phyloP scores from a whole-genome alignment of 2,888 invertebrate species.

The Axea sp. region DNA sequence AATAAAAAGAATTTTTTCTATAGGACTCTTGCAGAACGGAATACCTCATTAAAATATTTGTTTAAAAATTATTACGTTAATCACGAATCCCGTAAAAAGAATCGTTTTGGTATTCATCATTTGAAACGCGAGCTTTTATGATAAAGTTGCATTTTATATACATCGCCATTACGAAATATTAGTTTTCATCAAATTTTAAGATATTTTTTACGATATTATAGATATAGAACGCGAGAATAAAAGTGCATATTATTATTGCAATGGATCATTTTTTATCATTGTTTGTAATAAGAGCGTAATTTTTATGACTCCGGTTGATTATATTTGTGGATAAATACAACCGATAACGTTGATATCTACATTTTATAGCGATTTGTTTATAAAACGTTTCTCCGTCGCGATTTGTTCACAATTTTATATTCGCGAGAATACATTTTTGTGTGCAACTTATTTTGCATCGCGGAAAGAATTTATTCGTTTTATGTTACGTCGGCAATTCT shows the following conservation, averaged over 20 bases:
- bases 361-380: conserved; percentile 39
- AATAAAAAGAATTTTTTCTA: no score
- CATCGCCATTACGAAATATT: conserved; percentile 30
- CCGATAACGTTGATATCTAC: conserved; percentile 27
- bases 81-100: neutral
- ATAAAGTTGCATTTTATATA: conserved; percentile 9
- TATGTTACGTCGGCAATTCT: neutral
- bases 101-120: conserved; percentile 3
- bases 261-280: conserved; percentile 45
- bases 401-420: conserved; percentile 29
- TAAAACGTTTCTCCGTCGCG: conserved; percentile 16
- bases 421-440: conserved; percentile 10
- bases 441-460: conserved; percentile 9
- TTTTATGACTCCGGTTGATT: conserved; percentile 41
- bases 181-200: conserved; percentile 48
- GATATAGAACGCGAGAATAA: conserved; percentile 21
- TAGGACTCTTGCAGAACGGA: no score
- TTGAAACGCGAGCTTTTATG: conserved; percentile 6
- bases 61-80: no score
- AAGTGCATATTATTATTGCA: conserved; percentile 31
- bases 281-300: conserved; percentile 36
- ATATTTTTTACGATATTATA: conserved; percentile 35
- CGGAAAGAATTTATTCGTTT: conserved; percentile 4
- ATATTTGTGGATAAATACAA: conserved; percentile 35
- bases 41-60: neutral